Evolutionary conservation across 2,888 invertebrate genomes (phyloP), one percentile per base, ranked within the genome.

Genomic region (Parnassius glacialis): DNA sequence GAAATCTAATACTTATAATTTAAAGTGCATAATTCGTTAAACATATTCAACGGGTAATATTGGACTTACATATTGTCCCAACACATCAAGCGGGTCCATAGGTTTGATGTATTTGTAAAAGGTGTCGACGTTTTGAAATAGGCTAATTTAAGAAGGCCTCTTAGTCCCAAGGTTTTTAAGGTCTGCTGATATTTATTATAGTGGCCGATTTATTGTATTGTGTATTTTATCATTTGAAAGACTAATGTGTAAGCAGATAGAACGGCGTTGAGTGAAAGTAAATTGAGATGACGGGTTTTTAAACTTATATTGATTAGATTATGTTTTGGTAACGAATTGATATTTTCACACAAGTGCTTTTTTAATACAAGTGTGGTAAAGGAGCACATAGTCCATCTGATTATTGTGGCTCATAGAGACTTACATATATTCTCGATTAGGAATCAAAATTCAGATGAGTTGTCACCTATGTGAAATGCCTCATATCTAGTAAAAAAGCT

Each of bases 241-340:
- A 75, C 73, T 80, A 80, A 83, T 80, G 80, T 74, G 81, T 83
- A 80, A 74, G 79, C 76, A 79, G 82, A 84, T 85, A 81, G 75
- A 80, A 73, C 70, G 71, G 69, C 71, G 73, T 70, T 65, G 71
- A 77, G 74, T 76, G 73, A 79, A 83, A 81, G 80, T 80, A 83
- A 81, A 82, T 82, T 77, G 76, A 77, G 73, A 57, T 65, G 54
- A 59, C 45, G 69, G 70, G 73, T 72, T 78, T 80, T 76, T 71
- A 76, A 76, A 74, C 66, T 65, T 65, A 60, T 42, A 43, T 43
- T 25, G 62, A 62, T 62, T 54, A 51, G 45, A 53, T 60, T 55
- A 25, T 50, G 43, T 52, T 56, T 62, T 44, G 42, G 57, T 20
- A 65, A 68, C 57, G 57, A 41, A 53, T 43, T 43, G 42, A 20